A percentile compares a stretch with the other conserved stretches of the same genome.
Evolutionary conservation across 2,113 vertebrate species (phyloP).

Genomic region (Mus pahari): DNA sequence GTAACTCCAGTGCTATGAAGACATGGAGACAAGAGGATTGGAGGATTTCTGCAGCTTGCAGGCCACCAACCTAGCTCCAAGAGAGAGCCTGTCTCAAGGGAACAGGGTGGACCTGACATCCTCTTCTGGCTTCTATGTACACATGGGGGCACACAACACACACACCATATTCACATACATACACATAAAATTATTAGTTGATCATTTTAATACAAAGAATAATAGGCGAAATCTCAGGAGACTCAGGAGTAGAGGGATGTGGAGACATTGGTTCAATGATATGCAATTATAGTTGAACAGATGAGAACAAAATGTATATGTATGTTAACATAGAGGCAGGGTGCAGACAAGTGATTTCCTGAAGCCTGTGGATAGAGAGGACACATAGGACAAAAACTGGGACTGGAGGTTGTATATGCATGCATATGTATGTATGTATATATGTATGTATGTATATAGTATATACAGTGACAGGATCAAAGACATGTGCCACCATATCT

Average conservation of each 20-base stretch:
- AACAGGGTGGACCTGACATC: neutral
- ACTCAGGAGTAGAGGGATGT: rapidly evolving
- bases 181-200: neutral
- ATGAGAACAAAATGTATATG: neutral
- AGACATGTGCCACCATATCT: neutral
- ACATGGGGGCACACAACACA: neutral
- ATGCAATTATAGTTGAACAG: neutral
- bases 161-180: neutral
- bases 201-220: neutral
- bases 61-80: neutral
- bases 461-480: neutral
- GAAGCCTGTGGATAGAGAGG: neutral
- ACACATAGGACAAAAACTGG: neutral
- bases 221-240: neutral
- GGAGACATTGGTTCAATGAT: neutral
- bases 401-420: neutral
- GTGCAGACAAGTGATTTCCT: neutral
- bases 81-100: neutral
- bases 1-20: neutral
- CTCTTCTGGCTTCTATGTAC: neutral
- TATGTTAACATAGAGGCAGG: neutral
- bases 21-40: neutral
- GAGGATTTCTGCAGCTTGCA: neutral
- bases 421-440: no score
- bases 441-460: no score